These are phyloP conservation scores for Axinella damicornis DNA, from an alignment of 37 sponge, comb jelly and placozoan genomes.

Conservation along the genomic window DNA sequence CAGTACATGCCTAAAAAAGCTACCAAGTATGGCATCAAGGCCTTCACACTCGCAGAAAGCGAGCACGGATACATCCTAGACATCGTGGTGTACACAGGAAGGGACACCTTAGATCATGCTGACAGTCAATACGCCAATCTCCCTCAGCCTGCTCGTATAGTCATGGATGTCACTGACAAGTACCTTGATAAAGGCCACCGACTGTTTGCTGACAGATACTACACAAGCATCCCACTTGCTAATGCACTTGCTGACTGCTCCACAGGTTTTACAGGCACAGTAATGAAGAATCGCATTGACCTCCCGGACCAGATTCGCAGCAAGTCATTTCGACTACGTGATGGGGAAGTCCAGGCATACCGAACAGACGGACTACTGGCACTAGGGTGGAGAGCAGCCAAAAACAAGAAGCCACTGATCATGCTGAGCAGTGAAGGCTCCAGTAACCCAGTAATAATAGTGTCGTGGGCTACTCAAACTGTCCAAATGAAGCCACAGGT, in stretches of 20 bases:
- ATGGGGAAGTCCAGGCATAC: neutral
- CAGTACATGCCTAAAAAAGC: constrained; percentile 42
- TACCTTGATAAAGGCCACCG: constrained; percentile 8
- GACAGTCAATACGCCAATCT: neutral
- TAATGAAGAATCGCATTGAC: neutral
- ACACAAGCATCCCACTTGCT: constrained; percentile 10
- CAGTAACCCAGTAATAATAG: neutral
- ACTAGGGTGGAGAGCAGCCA: constrained; percentile 7
- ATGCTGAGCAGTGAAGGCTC: constrained; percentile 1
- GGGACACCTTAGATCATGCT: neutral
- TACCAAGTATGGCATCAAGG: constrained; percentile 33
- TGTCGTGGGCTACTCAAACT: neutral
- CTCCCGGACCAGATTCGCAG: neutral
- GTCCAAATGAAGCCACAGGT: neutral
- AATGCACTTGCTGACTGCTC: neutral
- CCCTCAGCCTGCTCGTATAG: constrained; percentile 11
- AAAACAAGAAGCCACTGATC: constrained; percentile 2
- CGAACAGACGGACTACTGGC: neutral
- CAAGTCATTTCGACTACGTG: neutral
- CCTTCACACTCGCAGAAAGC: constrained; percentile 24
- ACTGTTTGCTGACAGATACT: constrained; percentile 13
- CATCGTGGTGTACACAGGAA: constrained; percentile 11
- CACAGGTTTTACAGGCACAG: constrained; percentile 6
- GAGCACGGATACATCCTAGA: constrained; percentile 11
- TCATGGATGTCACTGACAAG: neutral